These are phyloP conservation scores for Dicentrarchus labrax DNA, from an alignment of 2,113 vertebrate species.

Conservation along the genomic window DNA sequence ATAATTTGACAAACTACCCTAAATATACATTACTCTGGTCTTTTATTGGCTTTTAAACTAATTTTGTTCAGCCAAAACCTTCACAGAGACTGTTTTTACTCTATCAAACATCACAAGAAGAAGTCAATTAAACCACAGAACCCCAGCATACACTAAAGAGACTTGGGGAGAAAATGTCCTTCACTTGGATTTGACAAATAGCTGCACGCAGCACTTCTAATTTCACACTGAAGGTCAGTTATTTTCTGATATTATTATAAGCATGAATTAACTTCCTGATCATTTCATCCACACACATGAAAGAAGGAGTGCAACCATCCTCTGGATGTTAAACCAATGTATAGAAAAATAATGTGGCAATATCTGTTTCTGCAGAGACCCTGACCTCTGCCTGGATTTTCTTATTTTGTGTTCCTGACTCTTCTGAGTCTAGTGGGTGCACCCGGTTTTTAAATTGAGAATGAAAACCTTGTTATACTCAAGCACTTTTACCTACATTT, in stretches of 20 bases:
- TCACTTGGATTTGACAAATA: slow-evolving; percentile 72
- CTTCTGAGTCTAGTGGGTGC: too few relatives aligned
- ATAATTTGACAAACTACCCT: not conserved
- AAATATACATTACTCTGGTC: not conserved
- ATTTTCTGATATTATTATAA: slow-evolving; percentile 68
- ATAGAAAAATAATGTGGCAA: too few relatives aligned
- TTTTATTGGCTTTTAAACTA: slow-evolving; percentile 11
- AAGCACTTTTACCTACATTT: too few relatives aligned
- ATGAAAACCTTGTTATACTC: too few relatives aligned
- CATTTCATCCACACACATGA: slow-evolving; percentile 38
- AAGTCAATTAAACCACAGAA: slow-evolving; percentile 63
- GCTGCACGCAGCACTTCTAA: slow-evolving; percentile 48
- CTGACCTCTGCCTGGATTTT: too few relatives aligned
- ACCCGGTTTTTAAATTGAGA: too few relatives aligned
- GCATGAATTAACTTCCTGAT: slow-evolving; percentile 70
- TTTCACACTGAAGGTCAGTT: slow-evolving; percentile 75
- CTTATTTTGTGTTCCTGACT: too few relatives aligned
- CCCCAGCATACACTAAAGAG: slow-evolving; percentile 41
- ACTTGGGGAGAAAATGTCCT: slow-evolving; percentile 53
- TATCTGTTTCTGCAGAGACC: too few relatives aligned
- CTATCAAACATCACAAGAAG: slow-evolving; percentile 45
- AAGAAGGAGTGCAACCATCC: slow-evolving; percentile 11
- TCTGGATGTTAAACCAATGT: slow-evolving; percentile 27
- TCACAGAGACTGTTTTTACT: slow-evolving; percentile 43
- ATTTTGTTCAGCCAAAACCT: slow-evolving; percentile 25